phyloP scores from a whole-genome alignment of 2,113 vertebrate genomes.

The Carollia perspicillata region DNA sequence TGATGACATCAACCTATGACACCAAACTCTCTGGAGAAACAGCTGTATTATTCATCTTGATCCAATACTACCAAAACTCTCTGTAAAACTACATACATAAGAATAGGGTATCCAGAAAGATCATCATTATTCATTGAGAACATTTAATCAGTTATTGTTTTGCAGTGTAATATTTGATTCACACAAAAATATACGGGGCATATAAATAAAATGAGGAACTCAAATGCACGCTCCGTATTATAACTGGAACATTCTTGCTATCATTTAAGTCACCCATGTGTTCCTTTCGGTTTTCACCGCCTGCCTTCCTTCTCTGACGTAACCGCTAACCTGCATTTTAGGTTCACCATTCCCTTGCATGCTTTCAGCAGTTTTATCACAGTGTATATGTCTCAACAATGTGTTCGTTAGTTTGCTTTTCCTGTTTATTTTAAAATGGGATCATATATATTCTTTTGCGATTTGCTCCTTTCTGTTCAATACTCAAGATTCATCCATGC shows the following conservation, averaged over 20 bases:
- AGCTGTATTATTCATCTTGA: neutral
- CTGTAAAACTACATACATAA: neutral
- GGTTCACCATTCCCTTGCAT: neutral
- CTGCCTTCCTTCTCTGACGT: neutral
- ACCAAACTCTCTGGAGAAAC: neutral
- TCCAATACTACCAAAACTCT: neutral
- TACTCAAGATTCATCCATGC: neutral
- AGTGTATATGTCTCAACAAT: neutral
- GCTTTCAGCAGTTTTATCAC: neutral
- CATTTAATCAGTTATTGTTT: neutral
- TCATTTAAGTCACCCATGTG: accelerated
- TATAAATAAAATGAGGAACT: neutral
- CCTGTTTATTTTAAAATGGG: neutral
- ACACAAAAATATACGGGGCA: neutral
- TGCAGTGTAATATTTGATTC: neutral
- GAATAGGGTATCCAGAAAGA: neutral
- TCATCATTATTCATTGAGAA: neutral
- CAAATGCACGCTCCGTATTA: neutral
- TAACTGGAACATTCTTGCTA: neutral
- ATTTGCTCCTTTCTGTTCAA: neutral
- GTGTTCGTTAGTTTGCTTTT: neutral
- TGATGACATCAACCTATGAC: neutral
- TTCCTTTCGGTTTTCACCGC: neutral
- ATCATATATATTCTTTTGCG: neutral
- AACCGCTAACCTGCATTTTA: neutral